These are phyloP conservation scores for Malurus melanocephalus DNA, from an alignment of 2,113 vertebrate genomes.

Conservation along the genomic window DNA sequence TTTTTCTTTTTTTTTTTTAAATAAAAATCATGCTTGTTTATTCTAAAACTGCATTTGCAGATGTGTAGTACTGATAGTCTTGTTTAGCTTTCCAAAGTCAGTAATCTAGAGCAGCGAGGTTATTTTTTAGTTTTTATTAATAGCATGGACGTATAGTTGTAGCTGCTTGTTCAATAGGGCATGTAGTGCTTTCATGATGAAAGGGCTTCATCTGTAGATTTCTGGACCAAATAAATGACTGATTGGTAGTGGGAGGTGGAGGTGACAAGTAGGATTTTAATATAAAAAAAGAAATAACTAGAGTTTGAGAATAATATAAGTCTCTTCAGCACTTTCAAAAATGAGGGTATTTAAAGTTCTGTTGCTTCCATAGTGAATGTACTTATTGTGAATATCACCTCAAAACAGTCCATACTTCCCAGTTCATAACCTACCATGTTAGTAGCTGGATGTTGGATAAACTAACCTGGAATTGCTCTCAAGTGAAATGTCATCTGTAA, in stretches of 20 bases:
- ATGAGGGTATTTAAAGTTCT: background rate
- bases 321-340: background rate
- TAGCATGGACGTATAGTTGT: background rate
- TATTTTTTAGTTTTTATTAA: background rate
- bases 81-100: background rate
- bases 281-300: background rate
- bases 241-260: background rate
- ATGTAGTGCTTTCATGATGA: slow-evolving; percentile 3
- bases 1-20: background rate
- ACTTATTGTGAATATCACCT: background rate
- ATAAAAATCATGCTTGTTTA: background rate
- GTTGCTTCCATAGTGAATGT: background rate
- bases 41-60: background rate
- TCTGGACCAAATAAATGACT: slow-evolving; percentile 1
- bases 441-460: background rate
- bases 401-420: background rate
- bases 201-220: background rate
- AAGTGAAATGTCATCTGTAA: background rate
- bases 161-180: background rate
- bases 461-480: background rate
- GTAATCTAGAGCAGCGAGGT: background rate
- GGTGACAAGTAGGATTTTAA: background rate
- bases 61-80: background rate
- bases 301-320: background rate
- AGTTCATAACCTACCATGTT: background rate